These are phyloP conservation scores for Coecobrya sp. DNA, from an alignment of 2,888 invertebrate species.

Conservation along the genomic window DNA sequence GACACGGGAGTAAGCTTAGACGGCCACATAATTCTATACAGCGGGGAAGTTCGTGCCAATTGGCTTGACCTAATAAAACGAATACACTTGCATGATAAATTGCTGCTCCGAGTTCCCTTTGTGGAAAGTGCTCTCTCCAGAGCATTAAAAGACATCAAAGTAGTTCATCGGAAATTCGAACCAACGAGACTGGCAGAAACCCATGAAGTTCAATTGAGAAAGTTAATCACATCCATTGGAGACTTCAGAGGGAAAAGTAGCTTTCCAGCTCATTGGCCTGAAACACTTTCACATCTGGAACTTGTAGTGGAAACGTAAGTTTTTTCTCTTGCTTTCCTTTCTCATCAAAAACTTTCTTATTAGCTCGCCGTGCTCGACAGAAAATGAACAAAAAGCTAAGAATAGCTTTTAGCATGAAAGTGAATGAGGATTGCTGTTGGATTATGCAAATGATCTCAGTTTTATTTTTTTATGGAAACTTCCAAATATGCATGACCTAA, in stretches of 20 bases:
- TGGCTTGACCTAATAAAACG: constrained; percentile 97
- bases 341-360: background rate
- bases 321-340: background rate
- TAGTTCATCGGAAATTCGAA: constrained; percentile 96
- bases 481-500: too few relatives aligned
- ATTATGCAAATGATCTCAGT: background rate
- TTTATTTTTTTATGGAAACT: background rate
- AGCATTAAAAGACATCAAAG: constrained; percentile 94
- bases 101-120: constrained; percentile 92
- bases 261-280: constrained; percentile 92
- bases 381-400: background rate
- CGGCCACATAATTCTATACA: constrained; percentile 96
- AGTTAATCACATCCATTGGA: constrained; percentile 94
- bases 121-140: constrained; percentile 95
- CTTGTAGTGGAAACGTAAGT: constrained; percentile 96
- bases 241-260: constrained; percentile 91
- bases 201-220: constrained; percentile 94
- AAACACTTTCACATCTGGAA: constrained; percentile 92
- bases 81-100: constrained; percentile 91
- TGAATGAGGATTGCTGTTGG: background rate
- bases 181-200: constrained; percentile 95
- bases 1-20: constrained; percentile 97
- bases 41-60: constrained; percentile 97
- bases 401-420: background rate
- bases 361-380: background rate